Evolutionary conservation across 2,888 invertebrate species (phyloP).

Genomic region (Tholera decimalis): DNA sequence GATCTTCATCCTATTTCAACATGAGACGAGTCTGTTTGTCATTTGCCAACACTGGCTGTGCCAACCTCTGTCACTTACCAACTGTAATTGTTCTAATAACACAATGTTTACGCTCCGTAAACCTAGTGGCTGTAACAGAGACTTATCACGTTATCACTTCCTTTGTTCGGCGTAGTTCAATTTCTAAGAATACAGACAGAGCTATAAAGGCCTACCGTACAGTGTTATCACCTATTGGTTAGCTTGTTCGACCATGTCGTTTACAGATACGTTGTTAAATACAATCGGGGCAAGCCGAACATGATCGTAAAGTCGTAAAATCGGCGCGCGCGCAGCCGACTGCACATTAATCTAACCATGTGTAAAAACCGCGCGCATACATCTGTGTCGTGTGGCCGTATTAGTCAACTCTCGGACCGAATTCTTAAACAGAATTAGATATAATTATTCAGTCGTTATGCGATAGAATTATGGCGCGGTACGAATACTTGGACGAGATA

Average conservation of each 20-base stretch:
- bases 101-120: slow-evolving; percentile 38
- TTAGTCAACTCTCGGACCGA: slow-evolving; percentile 61
- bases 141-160: slow-evolving; percentile 1
- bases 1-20: slow-evolving; percentile 53
- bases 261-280: slow-evolving; percentile 54
- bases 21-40: slow-evolving; percentile 41
- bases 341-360: slow-evolving; percentile 54
- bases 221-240: slow-evolving; percentile 17
- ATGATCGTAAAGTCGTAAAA: slow-evolving; percentile 23
- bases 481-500: slow-evolving; percentile 62
- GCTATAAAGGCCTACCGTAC: not conserved
- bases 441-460: slow-evolving; percentile 64
- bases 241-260: slow-evolving; percentile 43
- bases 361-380: slow-evolving; percentile 51
- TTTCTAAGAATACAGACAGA: slow-evolving; percentile 7
- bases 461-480: slow-evolving; percentile 63
- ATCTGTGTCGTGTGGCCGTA: slow-evolving; percentile 63
- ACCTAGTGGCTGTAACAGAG: slow-evolving; percentile 12
- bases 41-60: slow-evolving; percentile 41
- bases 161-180: slow-evolving; percentile 6
- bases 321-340: slow-evolving; percentile 1
- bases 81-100: slow-evolving; percentile 10
- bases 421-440: slow-evolving; percentile 68
- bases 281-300: slow-evolving; percentile 47
- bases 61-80: slow-evolving; percentile 15